Evolutionary conservation across 1,140 invertebrate species (phyloP).

Genomic region (Scaptomyza hsui): DNA sequence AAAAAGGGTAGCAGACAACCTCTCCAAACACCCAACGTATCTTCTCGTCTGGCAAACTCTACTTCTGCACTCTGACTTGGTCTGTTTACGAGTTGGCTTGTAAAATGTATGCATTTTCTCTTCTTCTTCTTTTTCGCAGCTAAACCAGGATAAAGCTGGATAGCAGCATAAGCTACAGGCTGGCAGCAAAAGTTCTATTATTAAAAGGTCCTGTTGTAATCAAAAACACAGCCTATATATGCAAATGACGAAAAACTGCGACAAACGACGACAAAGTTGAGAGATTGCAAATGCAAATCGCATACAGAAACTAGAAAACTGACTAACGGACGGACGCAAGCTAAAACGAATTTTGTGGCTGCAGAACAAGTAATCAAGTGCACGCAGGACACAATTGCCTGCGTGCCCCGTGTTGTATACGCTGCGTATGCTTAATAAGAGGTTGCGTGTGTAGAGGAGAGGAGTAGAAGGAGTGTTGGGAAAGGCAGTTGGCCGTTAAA

Average conservation of each 20-base stretch:
- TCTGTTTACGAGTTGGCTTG: neutral
- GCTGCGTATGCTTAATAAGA: slow-evolving; percentile 48
- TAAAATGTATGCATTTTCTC: slow-evolving; percentile 11
- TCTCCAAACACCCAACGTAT: too few species aligned
- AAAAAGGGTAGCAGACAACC: too few species aligned
- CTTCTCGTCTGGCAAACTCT: slow-evolving; percentile 9
- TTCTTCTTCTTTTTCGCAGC: slow-evolving; percentile 23
- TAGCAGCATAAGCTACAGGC: slow-evolving; percentile 1
- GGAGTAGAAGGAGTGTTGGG: neutral
- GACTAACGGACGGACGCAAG: slow-evolving; percentile 21
- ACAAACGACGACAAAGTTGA: slow-evolving; percentile 56
- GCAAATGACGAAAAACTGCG: slow-evolving; percentile 48
- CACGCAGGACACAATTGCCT: slow-evolving; percentile 7
- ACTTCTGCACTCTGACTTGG: slow-evolving; percentile 12
- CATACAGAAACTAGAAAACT: slow-evolving; percentile 26
- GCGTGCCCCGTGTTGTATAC: slow-evolving; percentile 8
- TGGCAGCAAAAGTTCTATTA: slow-evolving; percentile 51
- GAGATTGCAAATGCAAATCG: slow-evolving; percentile 79
- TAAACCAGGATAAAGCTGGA: slow-evolving; percentile 31
- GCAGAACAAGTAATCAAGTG: slow-evolving; percentile 48
- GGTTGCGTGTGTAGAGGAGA: neutral
- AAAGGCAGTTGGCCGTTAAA: slow-evolving; percentile 58
- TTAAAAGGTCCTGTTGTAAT: slow-evolving; percentile 22
- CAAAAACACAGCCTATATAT: slow-evolving; percentile 43
- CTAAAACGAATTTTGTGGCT: slow-evolving; percentile 43